These are phyloP conservation scores for Basileuterus tristriatus DNA, from an alignment of 2,797 vertebrate species.

Conservation along the genomic window DNA sequence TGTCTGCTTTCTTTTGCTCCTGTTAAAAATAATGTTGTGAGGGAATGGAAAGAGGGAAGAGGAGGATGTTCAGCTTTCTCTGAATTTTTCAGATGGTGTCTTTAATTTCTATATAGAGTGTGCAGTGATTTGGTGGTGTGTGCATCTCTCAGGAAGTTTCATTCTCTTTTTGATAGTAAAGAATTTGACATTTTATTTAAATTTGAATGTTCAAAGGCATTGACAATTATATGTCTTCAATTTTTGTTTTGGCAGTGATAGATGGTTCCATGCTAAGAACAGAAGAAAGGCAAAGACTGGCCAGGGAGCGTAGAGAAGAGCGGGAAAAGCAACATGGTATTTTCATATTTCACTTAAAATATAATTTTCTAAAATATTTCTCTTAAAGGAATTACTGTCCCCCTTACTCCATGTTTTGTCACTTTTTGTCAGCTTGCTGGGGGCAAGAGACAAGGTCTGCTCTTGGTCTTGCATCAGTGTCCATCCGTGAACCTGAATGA, in stretches of 20 bases:
- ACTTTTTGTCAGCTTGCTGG: not conserved
- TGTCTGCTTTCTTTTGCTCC: not conserved
- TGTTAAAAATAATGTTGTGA: not conserved
- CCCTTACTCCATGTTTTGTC: not conserved
- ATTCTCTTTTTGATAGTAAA: not conserved
- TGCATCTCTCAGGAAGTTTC: not conserved
- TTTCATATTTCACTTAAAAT: not conserved
- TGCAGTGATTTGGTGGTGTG: not conserved
- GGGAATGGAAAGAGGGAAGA: not conserved
- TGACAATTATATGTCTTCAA: not conserved
- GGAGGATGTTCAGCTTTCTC: not conserved
- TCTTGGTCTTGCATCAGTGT: not conserved
- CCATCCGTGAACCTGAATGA: not conserved
- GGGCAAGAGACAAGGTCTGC: not conserved
- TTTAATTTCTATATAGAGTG: not conserved
- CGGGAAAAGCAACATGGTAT: constrained; percentile 88
- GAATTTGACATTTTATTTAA: not conserved
- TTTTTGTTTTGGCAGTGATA: constrained; percentile 79
- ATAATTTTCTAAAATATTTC: not conserved
- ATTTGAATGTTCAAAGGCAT: not conserved
- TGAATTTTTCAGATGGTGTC: not conserved
- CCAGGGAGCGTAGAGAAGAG: constrained; percentile 91
- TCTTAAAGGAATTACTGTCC: not conserved
- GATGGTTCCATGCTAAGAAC: constrained; percentile 89
- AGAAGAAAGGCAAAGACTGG: constrained; percentile 90